phyloP scores from a whole-genome alignment of 2,113 vertebrate species.

The Puntigrus tetrazona region DNA sequence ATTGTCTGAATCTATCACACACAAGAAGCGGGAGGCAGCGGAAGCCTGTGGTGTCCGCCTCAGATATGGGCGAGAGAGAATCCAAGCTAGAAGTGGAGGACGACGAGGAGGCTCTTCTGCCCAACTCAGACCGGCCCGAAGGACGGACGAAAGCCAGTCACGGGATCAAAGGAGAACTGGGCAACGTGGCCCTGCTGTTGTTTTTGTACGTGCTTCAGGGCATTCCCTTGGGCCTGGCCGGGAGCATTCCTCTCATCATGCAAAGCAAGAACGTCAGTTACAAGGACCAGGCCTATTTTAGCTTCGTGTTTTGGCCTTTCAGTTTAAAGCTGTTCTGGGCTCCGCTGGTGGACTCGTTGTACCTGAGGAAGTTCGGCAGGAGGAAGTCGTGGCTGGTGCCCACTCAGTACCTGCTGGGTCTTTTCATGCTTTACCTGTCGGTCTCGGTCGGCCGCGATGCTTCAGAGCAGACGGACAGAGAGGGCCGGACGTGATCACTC shows the following conservation, averaged over 20 bases:
- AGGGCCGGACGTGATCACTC: slow-evolving; percentile 79
- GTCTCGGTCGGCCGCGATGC: slow-evolving; percentile 79
- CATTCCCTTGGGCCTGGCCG: slow-evolving; percentile 93
- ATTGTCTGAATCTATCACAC: slow-evolving; percentile 72
- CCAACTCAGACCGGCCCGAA: slow-evolving; percentile 37
- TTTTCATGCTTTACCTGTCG: slow-evolving; percentile 97
- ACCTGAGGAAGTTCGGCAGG: slow-evolving; percentile 86
- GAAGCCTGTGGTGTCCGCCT: slow-evolving; percentile 64
- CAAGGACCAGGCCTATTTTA: slow-evolving; percentile 95
- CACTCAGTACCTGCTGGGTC: slow-evolving; percentile 91
- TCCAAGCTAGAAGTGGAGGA: slow-evolving; percentile 64
- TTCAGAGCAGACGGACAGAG: slow-evolving; percentile 73
- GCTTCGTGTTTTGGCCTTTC: slow-evolving; percentile 98
- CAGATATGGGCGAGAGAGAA: slow-evolving; percentile 63
- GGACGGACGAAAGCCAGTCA: slow-evolving; percentile 40
- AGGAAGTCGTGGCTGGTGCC: slow-evolving; percentile 98
- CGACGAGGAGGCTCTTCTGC: slow-evolving; percentile 72
- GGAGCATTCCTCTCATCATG: slow-evolving; percentile 92
- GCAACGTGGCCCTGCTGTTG: slow-evolving; percentile 85
- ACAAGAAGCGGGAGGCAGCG: slow-evolving; percentile 85
- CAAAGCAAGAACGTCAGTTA: slow-evolving; percentile 93
- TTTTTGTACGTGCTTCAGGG: slow-evolving; percentile 96
- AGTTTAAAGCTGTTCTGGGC: slow-evolving; percentile 97
- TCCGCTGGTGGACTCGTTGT: slow-evolving; percentile 91
- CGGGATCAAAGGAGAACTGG: slow-evolving; percentile 78